phyloP scores from a whole-genome alignment of 2,888 invertebrate species.

The Trichopoda pennipes region DNA sequence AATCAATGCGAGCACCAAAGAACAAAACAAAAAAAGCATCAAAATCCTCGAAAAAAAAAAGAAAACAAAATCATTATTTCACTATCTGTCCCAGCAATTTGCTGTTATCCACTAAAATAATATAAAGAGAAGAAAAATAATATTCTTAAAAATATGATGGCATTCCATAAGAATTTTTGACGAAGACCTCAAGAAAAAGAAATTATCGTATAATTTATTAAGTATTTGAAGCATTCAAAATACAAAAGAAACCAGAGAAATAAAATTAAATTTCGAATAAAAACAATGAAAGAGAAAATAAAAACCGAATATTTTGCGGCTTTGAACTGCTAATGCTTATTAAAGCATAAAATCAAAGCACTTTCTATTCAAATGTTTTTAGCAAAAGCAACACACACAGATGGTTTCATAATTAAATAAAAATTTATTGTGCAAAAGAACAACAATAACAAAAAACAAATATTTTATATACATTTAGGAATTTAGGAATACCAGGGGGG shows the following conservation, averaged over 20 bases:
- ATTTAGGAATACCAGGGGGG: slow-evolving; percentile 1
- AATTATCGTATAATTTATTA: slow-evolving; percentile 50
- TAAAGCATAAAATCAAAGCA: slow-evolving; percentile 77
- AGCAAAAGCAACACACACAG: slow-evolving; percentile 39
- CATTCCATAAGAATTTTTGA: slow-evolving; percentile 5
- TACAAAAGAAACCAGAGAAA: slow-evolving; percentile 44
- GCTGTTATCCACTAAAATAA: background rate
- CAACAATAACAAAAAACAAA: slow-evolving; percentile 29
- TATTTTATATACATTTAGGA: slow-evolving; percentile 15
- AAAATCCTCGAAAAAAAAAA: slow-evolving; percentile 24
- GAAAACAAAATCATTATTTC: slow-evolving; percentile 31
- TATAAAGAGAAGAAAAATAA: background rate
- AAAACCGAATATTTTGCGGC: slow-evolving; percentile 18
- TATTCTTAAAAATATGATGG: slow-evolving; percentile 24
- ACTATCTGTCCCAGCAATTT: background rate
- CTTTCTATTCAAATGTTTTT: slow-evolving; percentile 70
- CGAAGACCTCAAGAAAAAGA: slow-evolving; percentile 26
- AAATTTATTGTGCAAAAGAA: slow-evolving; percentile 31
- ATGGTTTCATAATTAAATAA: slow-evolving; percentile 52
- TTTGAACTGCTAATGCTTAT: slow-evolving; percentile 53
- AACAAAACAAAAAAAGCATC: slow-evolving; percentile 23
- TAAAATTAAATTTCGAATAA: slow-evolving; percentile 49
- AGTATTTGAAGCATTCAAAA: slow-evolving; percentile 29
- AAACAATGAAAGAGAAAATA: slow-evolving; percentile 34
- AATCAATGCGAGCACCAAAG: slow-evolving; percentile 51